phyloP scores from a whole-genome alignment of 2,113 vertebrate species.

The Corvus hawaiiensis region DNA sequence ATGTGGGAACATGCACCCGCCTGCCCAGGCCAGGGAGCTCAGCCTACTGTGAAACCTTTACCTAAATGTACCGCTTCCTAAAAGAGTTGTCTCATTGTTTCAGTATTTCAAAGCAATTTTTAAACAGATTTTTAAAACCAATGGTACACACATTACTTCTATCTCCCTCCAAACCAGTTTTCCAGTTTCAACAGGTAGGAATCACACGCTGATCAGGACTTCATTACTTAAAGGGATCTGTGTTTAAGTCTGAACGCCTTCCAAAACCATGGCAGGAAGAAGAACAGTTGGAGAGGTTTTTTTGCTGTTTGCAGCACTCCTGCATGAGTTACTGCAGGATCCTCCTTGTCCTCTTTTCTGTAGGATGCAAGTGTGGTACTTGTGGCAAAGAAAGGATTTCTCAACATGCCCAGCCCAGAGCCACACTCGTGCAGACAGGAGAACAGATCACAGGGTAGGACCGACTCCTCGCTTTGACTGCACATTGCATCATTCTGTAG shows the following conservation, averaged over 20 bases:
- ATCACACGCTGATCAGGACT: background rate
- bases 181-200: background rate
- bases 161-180: background rate
- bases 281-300: background rate
- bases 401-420: background rate
- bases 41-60: background rate
- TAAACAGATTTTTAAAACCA: background rate
- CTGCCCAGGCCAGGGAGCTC: background rate
- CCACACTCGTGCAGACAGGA: background rate
- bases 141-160: no score
- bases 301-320: background rate
- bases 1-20: fast-evolving
- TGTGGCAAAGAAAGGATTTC: background rate
- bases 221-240: background rate
- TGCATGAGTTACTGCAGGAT: background rate
- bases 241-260: background rate
- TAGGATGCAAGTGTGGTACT: background rate
- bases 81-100: background rate
- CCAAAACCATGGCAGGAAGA: background rate
- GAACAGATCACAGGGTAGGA: background rate
- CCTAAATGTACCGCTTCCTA: fast-evolving
- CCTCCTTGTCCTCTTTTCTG: background rate
- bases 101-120: background rate
- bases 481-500: background rate
- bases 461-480: background rate